phyloP scores from a whole-genome alignment of 92 coral and sea anemone genomes.

The Palythoa grandiflora region DNA sequence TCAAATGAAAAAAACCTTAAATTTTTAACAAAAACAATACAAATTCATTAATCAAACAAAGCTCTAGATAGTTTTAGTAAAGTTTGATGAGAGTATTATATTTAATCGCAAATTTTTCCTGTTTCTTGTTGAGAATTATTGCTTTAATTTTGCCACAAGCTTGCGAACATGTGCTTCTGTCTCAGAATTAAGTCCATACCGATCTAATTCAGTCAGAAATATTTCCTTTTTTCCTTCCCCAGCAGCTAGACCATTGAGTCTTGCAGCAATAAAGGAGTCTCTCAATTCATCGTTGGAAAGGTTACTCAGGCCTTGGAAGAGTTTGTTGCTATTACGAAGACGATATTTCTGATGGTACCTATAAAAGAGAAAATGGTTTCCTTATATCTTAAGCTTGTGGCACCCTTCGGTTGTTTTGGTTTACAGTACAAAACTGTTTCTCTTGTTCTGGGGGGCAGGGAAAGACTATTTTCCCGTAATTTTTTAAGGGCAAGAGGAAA shows the following conservation, averaged over 20 bases:
- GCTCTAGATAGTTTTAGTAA: too few relatives aligned
- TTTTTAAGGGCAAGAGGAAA: too few relatives aligned
- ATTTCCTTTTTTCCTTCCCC: constrained; percentile 19
- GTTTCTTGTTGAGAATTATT: neutral
- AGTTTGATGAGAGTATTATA: too few relatives aligned
- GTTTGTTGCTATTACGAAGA: constrained; percentile 21
- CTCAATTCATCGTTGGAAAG: constrained; percentile 39
- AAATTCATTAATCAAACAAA: too few relatives aligned
- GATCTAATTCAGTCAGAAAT: neutral
- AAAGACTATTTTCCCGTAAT: too few relatives aligned
- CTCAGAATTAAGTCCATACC: neutral
- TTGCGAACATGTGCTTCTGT: constrained; percentile 10
- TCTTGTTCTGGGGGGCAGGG: too few relatives aligned
- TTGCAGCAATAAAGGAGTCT: constrained; percentile 45
- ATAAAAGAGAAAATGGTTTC: neutral
- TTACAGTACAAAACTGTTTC: too few relatives aligned
- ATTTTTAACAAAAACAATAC: too few relatives aligned
- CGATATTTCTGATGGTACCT: constrained; percentile 51
- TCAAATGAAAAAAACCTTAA: too few relatives aligned
- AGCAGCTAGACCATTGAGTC: constrained; percentile 47
- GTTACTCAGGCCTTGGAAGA: constrained; percentile 8
- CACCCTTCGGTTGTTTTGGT: too few relatives aligned
- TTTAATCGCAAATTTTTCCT: neutral
- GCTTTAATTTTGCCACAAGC: constrained; percentile 13
- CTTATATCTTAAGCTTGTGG: too few relatives aligned